Conservation (phyloP, 1,140 invertebrate species). For the Leptopilina boulardi region DNA sequence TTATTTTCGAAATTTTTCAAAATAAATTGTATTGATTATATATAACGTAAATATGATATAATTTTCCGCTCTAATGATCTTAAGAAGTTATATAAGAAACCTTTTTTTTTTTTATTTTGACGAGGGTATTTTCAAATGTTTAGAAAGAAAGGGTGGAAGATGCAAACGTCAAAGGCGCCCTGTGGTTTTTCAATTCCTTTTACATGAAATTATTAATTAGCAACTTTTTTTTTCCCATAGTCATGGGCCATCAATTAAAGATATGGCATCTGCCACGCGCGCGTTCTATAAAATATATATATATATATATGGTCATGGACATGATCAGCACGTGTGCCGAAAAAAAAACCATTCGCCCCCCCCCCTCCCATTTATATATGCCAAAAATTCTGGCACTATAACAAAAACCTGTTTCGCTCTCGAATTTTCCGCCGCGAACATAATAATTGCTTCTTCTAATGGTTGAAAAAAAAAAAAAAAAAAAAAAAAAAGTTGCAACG, state of each 20-base stretch:
- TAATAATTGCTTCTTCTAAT: slow-evolving; percentile 15
- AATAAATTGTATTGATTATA: neutral
- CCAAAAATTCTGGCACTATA: neutral
- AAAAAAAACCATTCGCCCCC: too few species aligned
- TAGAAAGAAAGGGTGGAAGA: slow-evolving; percentile 6
- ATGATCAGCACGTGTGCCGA: too few species aligned
- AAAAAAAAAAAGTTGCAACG: neutral
- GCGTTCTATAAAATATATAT: neutral
- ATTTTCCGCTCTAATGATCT: slow-evolving; percentile 9
- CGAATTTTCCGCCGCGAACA: slow-evolving; percentile 21
- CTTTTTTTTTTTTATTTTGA: slow-evolving; percentile 14
- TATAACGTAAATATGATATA: slow-evolving; percentile 3
- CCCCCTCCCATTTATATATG: neutral
- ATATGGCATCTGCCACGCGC: slow-evolving; percentile 27
- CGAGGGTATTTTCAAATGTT: neutral
- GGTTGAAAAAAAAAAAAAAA: neutral
- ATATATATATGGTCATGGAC: too few species aligned
- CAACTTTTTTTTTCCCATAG: neutral
- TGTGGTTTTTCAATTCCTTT: slow-evolving; percentile 17
- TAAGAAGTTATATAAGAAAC: neutral
- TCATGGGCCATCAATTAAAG: slow-evolving; percentile 14
- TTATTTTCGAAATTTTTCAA: neutral
- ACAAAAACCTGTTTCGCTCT: neutral
- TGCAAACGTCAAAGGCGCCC: neutral
- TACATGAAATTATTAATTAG: slow-evolving; percentile 28